Evolutionary conservation across 1,140 invertebrate genomes (phyloP).

Genomic region (Drosophila chauvacae): DNA sequence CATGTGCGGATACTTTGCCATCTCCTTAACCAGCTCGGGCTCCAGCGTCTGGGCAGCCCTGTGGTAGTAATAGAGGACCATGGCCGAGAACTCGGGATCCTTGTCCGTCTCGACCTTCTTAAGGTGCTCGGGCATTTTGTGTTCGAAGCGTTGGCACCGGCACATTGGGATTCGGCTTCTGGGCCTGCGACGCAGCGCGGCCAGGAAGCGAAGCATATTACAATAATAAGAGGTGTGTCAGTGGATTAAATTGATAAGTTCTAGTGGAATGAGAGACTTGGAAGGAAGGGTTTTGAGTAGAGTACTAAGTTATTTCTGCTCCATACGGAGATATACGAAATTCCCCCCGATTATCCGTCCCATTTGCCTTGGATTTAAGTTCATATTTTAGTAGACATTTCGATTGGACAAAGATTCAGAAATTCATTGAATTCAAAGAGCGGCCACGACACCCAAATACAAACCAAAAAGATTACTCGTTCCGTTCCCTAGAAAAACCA

Average conservation of each 20-base stretch:
- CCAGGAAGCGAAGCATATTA: not conserved
- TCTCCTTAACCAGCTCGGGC: constrained; percentile 88
- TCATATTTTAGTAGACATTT: constrained; percentile 4
- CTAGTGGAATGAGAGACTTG: not conserved
- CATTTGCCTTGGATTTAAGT: not conserved
- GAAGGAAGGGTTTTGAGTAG: not conserved
- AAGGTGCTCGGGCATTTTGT: constrained; percentile 88
- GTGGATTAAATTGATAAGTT: not conserved
- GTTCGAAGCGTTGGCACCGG: constrained; percentile 33
- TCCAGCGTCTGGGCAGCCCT: constrained; percentile 88
- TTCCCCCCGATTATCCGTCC: too few relatives aligned
- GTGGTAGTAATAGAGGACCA: constrained; percentile 91
- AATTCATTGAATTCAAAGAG: constrained; percentile 46
- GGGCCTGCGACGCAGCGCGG: not conserved
- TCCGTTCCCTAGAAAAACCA: not conserved
- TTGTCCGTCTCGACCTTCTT: constrained; percentile 86
- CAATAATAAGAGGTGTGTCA: not conserved
- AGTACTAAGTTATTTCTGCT: not conserved
- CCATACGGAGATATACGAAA: too few relatives aligned
- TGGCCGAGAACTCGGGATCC: constrained; percentile 89
- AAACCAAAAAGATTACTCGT: not conserved
- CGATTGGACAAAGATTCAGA: constrained; percentile 19
- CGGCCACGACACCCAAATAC: constrained; percentile 3
- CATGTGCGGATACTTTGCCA: constrained; percentile 86
- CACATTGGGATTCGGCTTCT: too few relatives aligned